These are phyloP conservation scores for Amphipoea lucens DNA, from an alignment of 2,888 invertebrate genomes.

Conservation along the genomic window DNA sequence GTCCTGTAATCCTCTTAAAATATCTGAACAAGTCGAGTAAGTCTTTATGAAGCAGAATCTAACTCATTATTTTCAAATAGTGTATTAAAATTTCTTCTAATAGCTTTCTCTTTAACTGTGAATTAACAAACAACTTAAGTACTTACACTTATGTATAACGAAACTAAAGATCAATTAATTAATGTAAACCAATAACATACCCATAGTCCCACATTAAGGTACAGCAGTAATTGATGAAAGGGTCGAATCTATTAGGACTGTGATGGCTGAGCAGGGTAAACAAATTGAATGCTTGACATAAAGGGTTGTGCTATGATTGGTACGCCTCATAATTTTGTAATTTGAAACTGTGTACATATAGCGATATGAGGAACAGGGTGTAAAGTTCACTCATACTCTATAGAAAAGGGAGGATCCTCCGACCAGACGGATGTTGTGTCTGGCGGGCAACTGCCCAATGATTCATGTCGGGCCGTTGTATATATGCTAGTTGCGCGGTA, in stretches of 20 bases:
- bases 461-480: too few relatives aligned
- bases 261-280: conserved; percentile 32
- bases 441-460: too few relatives aligned
- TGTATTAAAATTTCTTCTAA: neutral
- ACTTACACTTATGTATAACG: neutral
- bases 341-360: neutral
- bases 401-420: too few relatives aligned
- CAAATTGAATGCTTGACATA: conserved; percentile 38
- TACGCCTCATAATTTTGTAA: neutral
- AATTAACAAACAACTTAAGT: neutral
- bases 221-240: conserved; percentile 38
- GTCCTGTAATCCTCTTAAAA: neutral
- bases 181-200: conserved; percentile 35
- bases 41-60: neutral
- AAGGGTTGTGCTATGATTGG: neutral
- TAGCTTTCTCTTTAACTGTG: neutral
- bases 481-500: too few relatives aligned
- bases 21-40: neutral
- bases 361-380: too few relatives aligned
- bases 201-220: conserved; percentile 18
- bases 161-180: conserved; percentile 21
- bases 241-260: conserved; percentile 30
- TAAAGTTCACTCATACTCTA: too few relatives aligned
- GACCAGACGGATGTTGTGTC: too few relatives aligned
- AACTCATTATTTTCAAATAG: neutral